Evolutionary conservation across 2,888 invertebrate genomes (phyloP).

Genomic region (Ptychoptera albimana): DNA sequence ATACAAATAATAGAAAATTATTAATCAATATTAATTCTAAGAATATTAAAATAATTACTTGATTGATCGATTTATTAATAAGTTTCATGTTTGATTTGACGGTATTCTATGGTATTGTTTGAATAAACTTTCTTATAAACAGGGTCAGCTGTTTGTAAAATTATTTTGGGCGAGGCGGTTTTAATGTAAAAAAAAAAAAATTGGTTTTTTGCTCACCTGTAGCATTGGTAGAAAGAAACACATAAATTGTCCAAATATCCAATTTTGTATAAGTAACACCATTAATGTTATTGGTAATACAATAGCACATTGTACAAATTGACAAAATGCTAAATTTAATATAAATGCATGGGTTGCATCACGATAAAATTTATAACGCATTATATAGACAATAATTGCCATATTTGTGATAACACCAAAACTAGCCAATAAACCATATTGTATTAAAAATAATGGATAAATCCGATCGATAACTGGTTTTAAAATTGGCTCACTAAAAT

Average conservation of each 20-base stretch:
- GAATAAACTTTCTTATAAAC: too few relatives aligned
- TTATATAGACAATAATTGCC: slow-evolving; percentile 38
- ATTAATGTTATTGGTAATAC: slow-evolving; percentile 52
- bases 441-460: slow-evolving; percentile 44
- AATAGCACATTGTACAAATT: slow-evolving; percentile 46
- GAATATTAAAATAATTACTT: background rate
- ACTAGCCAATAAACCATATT: slow-evolving; percentile 40
- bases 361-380: slow-evolving; percentile 36
- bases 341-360: slow-evolving; percentile 50
- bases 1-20: too few relatives aligned
- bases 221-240: slow-evolving; percentile 59
- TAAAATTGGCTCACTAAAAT: slow-evolving; percentile 42
- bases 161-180: too few relatives aligned
- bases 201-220: slow-evolving; percentile 48
- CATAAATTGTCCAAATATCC: slow-evolving; percentile 54
- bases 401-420: slow-evolving; percentile 41
- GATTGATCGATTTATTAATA: background rate
- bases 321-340: slow-evolving; percentile 47
- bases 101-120: too few relatives aligned
- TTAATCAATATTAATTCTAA: too few relatives aligned
- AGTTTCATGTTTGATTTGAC: background rate
- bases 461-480: slow-evolving; percentile 37
- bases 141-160: too few relatives aligned
- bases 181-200: too few relatives aligned
- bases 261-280: slow-evolving; percentile 51